These are phyloP conservation scores for Hipparchia semele DNA, from an alignment of 2,888 invertebrate genomes.

Conservation along the genomic window DNA sequence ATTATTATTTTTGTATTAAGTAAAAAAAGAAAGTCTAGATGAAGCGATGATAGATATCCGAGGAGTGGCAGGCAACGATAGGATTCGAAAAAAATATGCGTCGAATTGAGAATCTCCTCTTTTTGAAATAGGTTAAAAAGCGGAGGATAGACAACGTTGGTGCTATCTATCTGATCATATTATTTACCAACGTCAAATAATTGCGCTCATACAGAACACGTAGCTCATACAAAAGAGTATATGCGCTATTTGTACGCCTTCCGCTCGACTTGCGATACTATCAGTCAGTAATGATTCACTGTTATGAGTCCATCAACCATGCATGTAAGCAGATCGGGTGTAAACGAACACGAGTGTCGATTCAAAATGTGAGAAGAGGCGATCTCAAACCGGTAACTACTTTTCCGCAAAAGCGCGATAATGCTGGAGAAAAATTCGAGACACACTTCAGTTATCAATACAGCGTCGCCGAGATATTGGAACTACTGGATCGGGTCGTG, in stretches of 20 bases:
- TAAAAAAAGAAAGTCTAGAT: too few species aligned
- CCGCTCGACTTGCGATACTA: slow-evolving; percentile 55
- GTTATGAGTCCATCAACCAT: slow-evolving; percentile 51
- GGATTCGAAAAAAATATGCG: too few species aligned
- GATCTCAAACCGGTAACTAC: slow-evolving; percentile 79
- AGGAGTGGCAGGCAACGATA: too few species aligned
- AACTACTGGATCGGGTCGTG: slow-evolving; percentile 44
- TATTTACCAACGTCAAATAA: not conserved
- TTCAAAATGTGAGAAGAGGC: slow-evolving; percentile 65
- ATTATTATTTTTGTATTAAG: too few species aligned
- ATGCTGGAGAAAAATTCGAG: slow-evolving; percentile 65
- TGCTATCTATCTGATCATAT: too few species aligned
- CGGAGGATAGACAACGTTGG: not conserved
- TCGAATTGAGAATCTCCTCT: too few species aligned
- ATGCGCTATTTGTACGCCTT: slow-evolving; percentile 51
- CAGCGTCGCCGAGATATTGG: slow-evolving; percentile 49
- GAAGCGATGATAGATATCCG: too few species aligned
- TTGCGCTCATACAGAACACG: not conserved
- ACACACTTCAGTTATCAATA: slow-evolving; percentile 53
- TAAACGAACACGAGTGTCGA: slow-evolving; percentile 46
- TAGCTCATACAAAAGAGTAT: slow-evolving; percentile 40
- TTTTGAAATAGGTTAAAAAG: too few species aligned
- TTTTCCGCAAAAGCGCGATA: slow-evolving; percentile 72
- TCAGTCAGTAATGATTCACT: slow-evolving; percentile 69
- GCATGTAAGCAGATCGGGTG: slow-evolving; percentile 34